phyloP scores from a whole-genome alignment of 2,113 vertebrate genomes.

The Grantiella picta region DNA sequence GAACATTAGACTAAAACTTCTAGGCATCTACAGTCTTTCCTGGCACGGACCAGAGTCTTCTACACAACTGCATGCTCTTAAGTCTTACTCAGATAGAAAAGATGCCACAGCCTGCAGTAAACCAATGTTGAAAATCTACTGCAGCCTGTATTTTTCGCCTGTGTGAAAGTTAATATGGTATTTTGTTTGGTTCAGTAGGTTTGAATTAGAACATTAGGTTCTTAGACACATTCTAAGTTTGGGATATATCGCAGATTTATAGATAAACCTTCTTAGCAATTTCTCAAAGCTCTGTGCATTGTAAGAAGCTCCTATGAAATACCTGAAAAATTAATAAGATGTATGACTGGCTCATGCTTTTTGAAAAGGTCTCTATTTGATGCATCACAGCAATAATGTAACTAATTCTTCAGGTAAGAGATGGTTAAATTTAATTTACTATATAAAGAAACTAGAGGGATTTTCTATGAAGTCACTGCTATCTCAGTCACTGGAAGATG shows the following conservation, averaged over 20 bases:
- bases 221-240: not conserved
- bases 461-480: not conserved
- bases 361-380: not conserved
- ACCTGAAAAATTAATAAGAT: not conserved
- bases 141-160: not conserved
- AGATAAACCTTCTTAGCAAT: not conserved
- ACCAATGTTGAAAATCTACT: not conserved
- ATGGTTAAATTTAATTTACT: not conserved
- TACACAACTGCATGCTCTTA: not conserved
- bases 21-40: not conserved
- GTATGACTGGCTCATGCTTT: rapidly evolving
- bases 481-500: not conserved
- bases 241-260: not conserved
- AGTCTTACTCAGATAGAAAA: not conserved
- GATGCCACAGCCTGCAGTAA: not conserved
- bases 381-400: not conserved
- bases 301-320: not conserved
- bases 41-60: not conserved
- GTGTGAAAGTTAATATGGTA: not conserved
- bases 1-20: not conserved
- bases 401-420: not conserved
- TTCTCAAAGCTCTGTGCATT: not conserved
- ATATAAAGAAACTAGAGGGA: not conserved
- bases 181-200: not conserved
- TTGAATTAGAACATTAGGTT: slow-evolving; percentile 7